These are phyloP conservation scores for Palloptera scutellata DNA, from an alignment of 2,888 invertebrate genomes.

Conservation along the genomic window DNA sequence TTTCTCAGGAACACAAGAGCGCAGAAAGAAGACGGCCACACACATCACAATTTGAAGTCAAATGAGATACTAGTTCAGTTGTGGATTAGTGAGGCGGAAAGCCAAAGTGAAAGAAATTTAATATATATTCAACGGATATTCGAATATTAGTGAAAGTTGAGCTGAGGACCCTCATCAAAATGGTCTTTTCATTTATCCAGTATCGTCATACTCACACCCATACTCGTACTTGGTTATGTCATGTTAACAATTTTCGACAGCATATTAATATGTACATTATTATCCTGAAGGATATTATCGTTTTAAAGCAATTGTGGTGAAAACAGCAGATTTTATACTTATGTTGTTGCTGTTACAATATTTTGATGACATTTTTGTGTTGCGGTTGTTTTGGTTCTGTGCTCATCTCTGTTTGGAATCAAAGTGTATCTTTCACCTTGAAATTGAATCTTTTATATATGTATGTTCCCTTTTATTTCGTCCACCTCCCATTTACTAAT, in stretches of 20 bases:
- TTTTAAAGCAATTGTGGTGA: constrained; percentile 40
- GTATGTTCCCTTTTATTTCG: not conserved
- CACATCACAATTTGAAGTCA: too few species aligned
- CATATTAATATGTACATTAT: constrained; percentile 29
- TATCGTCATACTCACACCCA: not conserved
- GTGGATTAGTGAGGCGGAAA: too few species aligned
- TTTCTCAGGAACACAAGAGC: too few species aligned
- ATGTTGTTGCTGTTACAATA: constrained; percentile 6
- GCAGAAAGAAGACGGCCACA: too few species aligned
- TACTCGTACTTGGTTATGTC: constrained; percentile 4
- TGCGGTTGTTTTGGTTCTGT: not conserved
- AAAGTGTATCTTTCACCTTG: constrained; percentile 1
- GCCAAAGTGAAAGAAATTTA: too few species aligned
- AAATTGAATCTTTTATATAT: not conserved
- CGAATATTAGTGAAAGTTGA: too few species aligned
- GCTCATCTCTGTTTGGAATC: not conserved
- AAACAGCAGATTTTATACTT: constrained; percentile 35
- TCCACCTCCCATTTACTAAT: not conserved
- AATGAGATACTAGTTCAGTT: too few species aligned
- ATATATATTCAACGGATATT: too few species aligned
- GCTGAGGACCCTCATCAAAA: too few species aligned
- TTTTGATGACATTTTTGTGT: not conserved
- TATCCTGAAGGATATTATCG: constrained; percentile 36
- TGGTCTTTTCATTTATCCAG: too few species aligned
- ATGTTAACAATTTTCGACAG: constrained; percentile 21